Percentiles rank a stretch among this genome's conserved stretches.
Conservation (phyloP, 53 echinoderm and acorn worm genomes). For the Echinarachnius parma region DNA sequence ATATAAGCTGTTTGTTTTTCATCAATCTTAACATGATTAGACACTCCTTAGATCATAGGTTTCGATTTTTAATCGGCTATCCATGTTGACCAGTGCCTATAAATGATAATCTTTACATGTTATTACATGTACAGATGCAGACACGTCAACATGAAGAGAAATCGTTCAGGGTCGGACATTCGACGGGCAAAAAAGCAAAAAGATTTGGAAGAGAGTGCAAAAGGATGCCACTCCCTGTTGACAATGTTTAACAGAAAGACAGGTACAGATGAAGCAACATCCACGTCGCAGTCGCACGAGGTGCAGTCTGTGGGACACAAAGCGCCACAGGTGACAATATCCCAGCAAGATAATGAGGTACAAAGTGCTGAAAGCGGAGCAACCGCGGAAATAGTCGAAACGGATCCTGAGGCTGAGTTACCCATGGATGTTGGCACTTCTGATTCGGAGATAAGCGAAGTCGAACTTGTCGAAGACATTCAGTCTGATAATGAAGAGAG, state of each 20-base stretch:
- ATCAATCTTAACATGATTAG: not conserved
- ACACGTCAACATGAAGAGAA: not conserved
- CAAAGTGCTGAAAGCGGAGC: conserved; percentile 1
- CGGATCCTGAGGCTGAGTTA: conserved; percentile 7
- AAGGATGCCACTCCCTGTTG: not conserved
- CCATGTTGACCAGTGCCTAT: not conserved
- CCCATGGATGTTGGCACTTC: not conserved
- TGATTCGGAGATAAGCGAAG: conserved; percentile 8
- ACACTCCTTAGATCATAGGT: not conserved
- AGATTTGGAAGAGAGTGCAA: not conserved
- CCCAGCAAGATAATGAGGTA: not conserved
- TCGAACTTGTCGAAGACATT: not conserved
- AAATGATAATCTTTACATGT: not conserved
- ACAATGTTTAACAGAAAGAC: conserved; percentile 1
- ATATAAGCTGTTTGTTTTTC: too few species aligned
- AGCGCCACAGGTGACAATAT: not conserved
- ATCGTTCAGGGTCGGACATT: not conserved
- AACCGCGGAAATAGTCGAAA: not conserved
- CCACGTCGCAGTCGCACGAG: too few species aligned
- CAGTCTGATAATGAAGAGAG: conserved; percentile 2
- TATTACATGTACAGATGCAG: not conserved
- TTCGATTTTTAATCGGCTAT: not conserved
- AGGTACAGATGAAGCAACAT: too few species aligned
- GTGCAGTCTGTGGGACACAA: not conserved
- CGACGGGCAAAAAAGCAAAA: not conserved